Evolutionary conservation across 2,797 vertebrate genomes (phyloP).

Genomic region (Poecile montanus): DNA sequence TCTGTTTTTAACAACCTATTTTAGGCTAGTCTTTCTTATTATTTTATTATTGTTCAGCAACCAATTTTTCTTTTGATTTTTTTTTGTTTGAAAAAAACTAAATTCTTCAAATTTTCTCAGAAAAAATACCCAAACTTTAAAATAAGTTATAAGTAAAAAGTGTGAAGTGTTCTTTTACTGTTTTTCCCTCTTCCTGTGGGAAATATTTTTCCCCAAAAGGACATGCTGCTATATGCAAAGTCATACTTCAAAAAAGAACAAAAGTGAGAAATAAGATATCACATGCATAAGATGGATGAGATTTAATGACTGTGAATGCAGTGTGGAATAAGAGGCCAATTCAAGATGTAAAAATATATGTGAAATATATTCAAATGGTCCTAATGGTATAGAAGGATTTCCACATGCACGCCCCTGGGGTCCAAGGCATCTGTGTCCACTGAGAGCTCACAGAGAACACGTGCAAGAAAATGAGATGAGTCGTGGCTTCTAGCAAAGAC

Average conservation of each 20-base stretch:
- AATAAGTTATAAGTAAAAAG: neutral
- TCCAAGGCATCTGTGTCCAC: fast-evolving
- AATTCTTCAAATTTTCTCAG: neutral
- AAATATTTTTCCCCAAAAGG: neutral
- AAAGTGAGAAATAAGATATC: neutral
- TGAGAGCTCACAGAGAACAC: neutral
- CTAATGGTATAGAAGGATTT: neutral
- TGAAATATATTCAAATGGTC: neutral
- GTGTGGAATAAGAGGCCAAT: fast-evolving
- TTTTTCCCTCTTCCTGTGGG: neutral
- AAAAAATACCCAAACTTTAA: neutral
- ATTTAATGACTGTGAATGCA: neutral
- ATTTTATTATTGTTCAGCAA: neutral
- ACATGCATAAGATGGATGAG: neutral
- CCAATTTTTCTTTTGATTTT: fast-evolving
- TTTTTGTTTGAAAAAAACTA: neutral
- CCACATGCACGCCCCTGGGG: fast-evolving
- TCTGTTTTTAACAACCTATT: fast-evolving
- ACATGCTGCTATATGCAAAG: fast-evolving
- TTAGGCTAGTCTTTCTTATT: fast-evolving
- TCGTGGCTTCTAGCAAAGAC: neutral
- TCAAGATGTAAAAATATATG: neutral
- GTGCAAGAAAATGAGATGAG: neutral
- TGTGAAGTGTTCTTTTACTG: fast-evolving
- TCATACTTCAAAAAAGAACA: neutral